Percentiles rank a stretch among this genome's conserved stretches.
Evolutionary conservation across 2,797 vertebrate genomes (phyloP).

Genomic region (Mus minutoides): DNA sequence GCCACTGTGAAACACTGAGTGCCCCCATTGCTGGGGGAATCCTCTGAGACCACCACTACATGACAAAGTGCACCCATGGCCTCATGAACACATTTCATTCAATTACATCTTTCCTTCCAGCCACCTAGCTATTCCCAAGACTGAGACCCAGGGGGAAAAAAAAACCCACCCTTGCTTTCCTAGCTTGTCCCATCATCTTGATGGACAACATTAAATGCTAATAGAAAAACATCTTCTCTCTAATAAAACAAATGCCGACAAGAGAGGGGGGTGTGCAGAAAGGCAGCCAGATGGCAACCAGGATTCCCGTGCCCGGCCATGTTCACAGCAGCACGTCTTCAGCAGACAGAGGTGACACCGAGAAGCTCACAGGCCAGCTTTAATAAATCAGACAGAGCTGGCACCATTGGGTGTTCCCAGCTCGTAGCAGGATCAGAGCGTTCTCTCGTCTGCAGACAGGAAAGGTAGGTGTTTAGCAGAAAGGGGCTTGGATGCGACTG

Average conservation of each 20-base stretch:
- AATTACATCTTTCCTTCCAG: constrained; percentile 55
- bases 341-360: constrained; percentile 56
- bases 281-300: constrained; percentile 42
- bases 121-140: constrained; percentile 40
- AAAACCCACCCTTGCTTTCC: constrained; percentile 42
- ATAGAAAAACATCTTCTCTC: constrained; percentile 64
- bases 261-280: constrained; percentile 33
- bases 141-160: rapidly evolving
- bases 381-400: constrained; percentile 79
- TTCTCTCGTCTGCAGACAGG: constrained; percentile 59
- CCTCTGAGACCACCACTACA: neutral
- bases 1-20: neutral
- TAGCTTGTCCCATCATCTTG: constrained; percentile 66
- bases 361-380: constrained; percentile 68
- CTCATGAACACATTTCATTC: constrained; percentile 39
- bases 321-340: constrained; percentile 40
- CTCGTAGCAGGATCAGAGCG: constrained; percentile 65
- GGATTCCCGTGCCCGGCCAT: neutral
- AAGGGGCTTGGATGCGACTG: neutral
- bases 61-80: neutral
- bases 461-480: constrained; percentile 1
- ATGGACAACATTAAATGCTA: constrained; percentile 62
- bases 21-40: neutral
- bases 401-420: constrained; percentile 65
- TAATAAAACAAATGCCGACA: constrained; percentile 72